phyloP scores from a whole-genome alignment of 2,888 invertebrate genomes.

The Heliothis peltigera region DNA sequence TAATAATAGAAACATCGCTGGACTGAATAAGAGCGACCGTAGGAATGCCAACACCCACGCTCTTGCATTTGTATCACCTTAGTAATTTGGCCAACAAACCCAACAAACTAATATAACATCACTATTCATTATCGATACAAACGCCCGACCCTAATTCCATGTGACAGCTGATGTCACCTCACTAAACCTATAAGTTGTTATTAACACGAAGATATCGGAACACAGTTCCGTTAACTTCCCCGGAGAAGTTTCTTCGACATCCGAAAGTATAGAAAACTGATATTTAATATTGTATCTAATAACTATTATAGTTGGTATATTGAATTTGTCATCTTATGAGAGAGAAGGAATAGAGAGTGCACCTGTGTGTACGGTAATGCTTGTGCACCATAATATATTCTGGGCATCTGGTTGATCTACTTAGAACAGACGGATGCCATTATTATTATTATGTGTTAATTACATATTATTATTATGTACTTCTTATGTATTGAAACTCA shows the following conservation, averaged over 20 bases:
- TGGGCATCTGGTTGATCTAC: no score
- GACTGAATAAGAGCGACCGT: no score
- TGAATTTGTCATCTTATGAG: no score
- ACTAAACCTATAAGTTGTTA: conserved; percentile 62
- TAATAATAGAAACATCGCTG: no score
- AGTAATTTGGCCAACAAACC: not conserved
- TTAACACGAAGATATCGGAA: conserved; percentile 61
- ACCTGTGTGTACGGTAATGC: no score
- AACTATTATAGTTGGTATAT: conserved; percentile 34
- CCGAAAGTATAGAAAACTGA: conserved; percentile 47
- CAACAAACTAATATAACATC: not conserved
- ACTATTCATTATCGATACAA: conserved; percentile 50
- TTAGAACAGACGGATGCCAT: no score
- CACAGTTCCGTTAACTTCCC: conserved; percentile 38
- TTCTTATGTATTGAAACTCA: no score
- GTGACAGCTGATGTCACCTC: conserved; percentile 62
- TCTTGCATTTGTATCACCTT: not conserved
- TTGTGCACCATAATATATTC: no score
- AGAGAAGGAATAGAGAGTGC: no score
- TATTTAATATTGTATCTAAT: conserved; percentile 39
- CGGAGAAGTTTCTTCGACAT: conserved; percentile 46
- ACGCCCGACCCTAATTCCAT: conserved; percentile 36
- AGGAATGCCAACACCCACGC: not conserved
- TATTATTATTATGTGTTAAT: no score
- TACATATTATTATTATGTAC: no score